phyloP scores from a whole-genome alignment of 1,140 invertebrate genomes.

The Bombus ignitus region DNA sequence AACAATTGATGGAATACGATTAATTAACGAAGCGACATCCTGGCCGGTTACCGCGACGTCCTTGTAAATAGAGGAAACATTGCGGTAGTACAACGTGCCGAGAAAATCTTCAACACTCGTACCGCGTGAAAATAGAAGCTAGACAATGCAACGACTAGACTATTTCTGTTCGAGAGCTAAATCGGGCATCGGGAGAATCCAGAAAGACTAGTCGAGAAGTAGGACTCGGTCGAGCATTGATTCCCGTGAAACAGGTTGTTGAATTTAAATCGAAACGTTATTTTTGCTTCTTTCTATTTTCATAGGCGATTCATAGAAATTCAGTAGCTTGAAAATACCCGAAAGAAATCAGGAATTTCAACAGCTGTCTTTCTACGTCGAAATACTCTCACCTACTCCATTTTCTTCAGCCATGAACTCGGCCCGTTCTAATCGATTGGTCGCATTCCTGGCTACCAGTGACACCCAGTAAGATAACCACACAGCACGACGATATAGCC shows the following conservation, averaged over 20 bases:
- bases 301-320: background rate
- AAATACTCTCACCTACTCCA: conserved; percentile 6
- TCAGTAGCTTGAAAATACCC: background rate
- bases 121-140: conserved; percentile 4
- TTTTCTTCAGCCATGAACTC: background rate
- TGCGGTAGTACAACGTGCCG: background rate
- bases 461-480: conserved; percentile 25
- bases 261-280: background rate
- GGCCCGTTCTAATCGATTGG: conserved; percentile 30
- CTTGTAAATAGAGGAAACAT: background rate
- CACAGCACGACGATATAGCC: background rate
- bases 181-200: conserved; percentile 1
- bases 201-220: background rate
- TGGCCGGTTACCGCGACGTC: background rate
- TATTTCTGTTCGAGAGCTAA: background rate
- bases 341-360: background rate
- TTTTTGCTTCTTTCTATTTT: background rate
- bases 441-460: conserved; percentile 20
- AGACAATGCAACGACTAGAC: background rate
- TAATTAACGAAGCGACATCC: background rate
- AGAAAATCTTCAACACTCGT: background rate
- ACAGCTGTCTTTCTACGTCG: background rate
- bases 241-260: background rate
- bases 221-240: background rate
- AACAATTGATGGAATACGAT: background rate